Conservation (phyloP, 2,888 invertebrate species). For the Resseliella maxima region DNA sequence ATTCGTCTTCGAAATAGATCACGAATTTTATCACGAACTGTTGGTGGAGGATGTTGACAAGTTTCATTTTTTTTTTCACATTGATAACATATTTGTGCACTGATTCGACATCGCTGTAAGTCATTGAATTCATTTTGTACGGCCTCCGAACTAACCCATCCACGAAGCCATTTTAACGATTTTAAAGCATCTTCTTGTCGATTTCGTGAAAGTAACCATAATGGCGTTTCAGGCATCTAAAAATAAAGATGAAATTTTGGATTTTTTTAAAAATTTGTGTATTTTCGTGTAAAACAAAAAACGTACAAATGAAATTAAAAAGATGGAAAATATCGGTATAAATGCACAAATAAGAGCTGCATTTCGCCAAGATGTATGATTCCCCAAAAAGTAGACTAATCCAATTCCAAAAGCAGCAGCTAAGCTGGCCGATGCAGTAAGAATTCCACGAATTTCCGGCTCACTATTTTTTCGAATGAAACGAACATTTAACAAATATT, state of each 20-base stretch:
- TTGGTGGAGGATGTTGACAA: slow-evolving; percentile 63
- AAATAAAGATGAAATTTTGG: slow-evolving; percentile 57
- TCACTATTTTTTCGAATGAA: too few species aligned
- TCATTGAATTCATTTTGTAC: slow-evolving; percentile 61
- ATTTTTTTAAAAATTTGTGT: not conserved
- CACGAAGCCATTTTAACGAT: slow-evolving; percentile 71
- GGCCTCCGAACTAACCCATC: slow-evolving; percentile 62
- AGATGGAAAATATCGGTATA: not conserved
- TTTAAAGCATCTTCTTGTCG: slow-evolving; percentile 70
- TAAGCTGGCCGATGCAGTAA: slow-evolving; percentile 69
- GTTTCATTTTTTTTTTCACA: slow-evolving; percentile 59
- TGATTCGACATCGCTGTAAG: slow-evolving; percentile 59
- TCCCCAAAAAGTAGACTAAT: slow-evolving; percentile 69
- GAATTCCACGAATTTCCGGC: slow-evolving; percentile 69
- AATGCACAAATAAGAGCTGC: slow-evolving; percentile 69
- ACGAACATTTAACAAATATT: too few species aligned
- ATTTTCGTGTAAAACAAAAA: not conserved
- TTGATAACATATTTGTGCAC: slow-evolving; percentile 59
- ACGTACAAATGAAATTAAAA: slow-evolving; percentile 27
- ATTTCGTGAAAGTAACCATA: slow-evolving; percentile 72
- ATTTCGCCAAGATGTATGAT: slow-evolving; percentile 70
- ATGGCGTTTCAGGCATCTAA: slow-evolving; percentile 72
- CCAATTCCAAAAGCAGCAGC: slow-evolving; percentile 69
- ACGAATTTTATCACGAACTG: slow-evolving; percentile 60
- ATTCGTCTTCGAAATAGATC: slow-evolving; percentile 70